Percentiles rank a stretch among this genome's conserved stretches.
phyloP scores from a whole-genome alignment of 2,113 vertebrate genomes.

The Seriola quinqueradiata region DNA sequence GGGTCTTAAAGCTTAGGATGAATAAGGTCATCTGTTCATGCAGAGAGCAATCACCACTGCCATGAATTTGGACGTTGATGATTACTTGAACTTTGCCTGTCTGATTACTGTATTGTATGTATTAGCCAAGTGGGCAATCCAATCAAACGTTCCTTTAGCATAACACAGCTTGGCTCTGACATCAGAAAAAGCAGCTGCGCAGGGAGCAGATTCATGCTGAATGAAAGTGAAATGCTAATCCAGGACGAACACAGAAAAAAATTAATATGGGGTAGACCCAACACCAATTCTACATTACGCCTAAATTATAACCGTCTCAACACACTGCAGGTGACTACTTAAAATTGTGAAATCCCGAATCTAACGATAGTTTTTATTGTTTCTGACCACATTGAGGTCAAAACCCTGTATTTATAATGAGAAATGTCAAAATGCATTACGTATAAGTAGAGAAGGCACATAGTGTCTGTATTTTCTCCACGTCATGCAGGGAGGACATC shows the following conservation, averaged over 20 bases:
- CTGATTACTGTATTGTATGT: slow-evolving; percentile 12
- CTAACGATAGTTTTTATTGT: not conserved
- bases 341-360: not conserved
- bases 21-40: not conserved
- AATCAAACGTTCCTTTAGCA: slow-evolving; percentile 13
- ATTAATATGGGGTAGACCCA: not conserved
- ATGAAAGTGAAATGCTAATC: not conserved
- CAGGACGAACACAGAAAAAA: not conserved
- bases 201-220: not conserved
- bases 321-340: not conserved
- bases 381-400: not conserved
- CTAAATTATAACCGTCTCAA: not conserved
- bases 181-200: not conserved
- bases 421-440: not conserved
- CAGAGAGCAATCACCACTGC: not conserved
- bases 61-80: not conserved
- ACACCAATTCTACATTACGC: no score
- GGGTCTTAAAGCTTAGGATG: not conserved
- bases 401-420: not conserved
- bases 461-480: slow-evolving; percentile 11
- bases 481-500: slow-evolving; percentile 30
- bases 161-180: slow-evolving; percentile 4
- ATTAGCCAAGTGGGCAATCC: not conserved
- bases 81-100: not conserved
- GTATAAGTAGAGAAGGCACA: not conserved